Percentiles rank a stretch among this genome's conserved stretches.
These are phyloP conservation scores for Lemur catta DNA, from an alignment of 2,797 vertebrate genomes.

Conservation along the genomic window DNA sequence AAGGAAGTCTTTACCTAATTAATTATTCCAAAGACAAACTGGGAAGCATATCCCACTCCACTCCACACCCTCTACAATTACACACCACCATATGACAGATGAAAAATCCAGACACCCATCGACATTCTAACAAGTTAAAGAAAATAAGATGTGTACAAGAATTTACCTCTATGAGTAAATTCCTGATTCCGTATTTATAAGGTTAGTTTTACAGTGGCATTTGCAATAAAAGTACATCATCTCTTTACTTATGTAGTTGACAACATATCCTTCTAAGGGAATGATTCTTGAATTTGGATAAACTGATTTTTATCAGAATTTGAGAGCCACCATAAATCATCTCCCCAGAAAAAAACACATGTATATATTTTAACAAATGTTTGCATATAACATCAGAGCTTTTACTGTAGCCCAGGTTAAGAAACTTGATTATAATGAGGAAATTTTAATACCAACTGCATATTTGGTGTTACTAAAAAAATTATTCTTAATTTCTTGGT, in stretches of 20 bases:
- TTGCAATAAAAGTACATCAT: background rate
- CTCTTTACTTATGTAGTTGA: background rate
- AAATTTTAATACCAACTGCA: background rate
- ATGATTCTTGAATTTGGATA: background rate
- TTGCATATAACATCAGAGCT: background rate
- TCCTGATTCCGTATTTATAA: background rate
- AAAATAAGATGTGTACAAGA: background rate
- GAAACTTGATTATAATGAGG: background rate
- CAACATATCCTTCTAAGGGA: background rate
- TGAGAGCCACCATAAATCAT: background rate
- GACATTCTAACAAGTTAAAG: background rate
- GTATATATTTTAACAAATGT: background rate
- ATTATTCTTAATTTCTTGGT: background rate
- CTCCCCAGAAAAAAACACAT: background rate
- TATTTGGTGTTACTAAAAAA: background rate
- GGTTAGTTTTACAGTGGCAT: background rate
- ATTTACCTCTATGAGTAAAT: background rate
- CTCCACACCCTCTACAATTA: background rate
- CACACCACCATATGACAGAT: background rate
- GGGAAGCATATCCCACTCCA: background rate
- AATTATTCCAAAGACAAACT: background rate
- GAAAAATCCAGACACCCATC: background rate
- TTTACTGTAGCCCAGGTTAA: background rate
- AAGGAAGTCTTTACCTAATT: background rate
- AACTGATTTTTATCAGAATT: background rate